A percentile compares a stretch with the other conserved stretches of the same genome.
Evolutionary conservation across 2,888 invertebrate species (phyloP).

Genomic region (Tetramorium bicarinatum): DNA sequence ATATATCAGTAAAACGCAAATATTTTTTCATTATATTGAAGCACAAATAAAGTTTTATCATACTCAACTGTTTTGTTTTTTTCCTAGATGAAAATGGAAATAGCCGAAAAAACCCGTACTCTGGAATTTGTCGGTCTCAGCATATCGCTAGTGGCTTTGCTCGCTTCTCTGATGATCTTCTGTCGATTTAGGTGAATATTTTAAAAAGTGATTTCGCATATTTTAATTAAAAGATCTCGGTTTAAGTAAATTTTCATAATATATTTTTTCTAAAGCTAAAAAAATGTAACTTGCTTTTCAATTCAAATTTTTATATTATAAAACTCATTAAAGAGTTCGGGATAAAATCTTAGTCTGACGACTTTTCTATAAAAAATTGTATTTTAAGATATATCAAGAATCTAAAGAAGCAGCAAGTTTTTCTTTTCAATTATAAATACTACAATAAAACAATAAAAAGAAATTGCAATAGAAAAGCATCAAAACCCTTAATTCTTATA

Average conservation of each 20-base stretch:
- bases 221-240: neutral
- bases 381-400: neutral
- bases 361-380: neutral
- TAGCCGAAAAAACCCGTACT: conserved; percentile 91
- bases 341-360: neutral
- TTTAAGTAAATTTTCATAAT: too few species aligned
- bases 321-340: neutral
- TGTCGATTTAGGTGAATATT: conserved; percentile 92
- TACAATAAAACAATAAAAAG: neutral
- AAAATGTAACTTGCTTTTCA: neutral
- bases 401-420: neutral
- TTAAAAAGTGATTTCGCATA: neutral
- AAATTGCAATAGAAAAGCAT: neutral
- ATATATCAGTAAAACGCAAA: neutral
- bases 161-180: conserved; percentile 93
- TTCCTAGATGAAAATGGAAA: conserved; percentile 89
- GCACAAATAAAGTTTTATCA: neutral
- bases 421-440: neutral
- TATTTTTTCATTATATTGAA: neutral
- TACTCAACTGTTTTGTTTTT: conserved; percentile 41
- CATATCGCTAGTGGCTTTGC: conserved; percentile 91
- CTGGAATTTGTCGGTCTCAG: conserved; percentile 94
- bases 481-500: neutral
- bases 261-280: too few species aligned
- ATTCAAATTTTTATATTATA: neutral